phyloP scores from a whole-genome alignment of 2,113 vertebrate species.

The Tetrao urogallus region DNA sequence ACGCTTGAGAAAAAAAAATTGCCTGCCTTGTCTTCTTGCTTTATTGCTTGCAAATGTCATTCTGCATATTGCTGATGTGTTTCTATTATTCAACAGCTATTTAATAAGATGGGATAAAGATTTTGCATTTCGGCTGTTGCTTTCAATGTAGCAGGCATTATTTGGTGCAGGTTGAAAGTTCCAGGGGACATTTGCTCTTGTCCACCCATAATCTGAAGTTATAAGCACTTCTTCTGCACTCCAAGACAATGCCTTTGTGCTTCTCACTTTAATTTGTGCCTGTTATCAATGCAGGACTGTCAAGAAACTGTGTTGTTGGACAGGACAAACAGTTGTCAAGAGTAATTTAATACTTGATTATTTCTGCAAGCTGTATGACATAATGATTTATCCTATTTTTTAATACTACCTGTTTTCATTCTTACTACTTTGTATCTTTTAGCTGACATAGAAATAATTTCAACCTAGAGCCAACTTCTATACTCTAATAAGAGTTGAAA shows the following conservation, averaged over 20 bases:
- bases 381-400: conserved; percentile 26
- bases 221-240: not conserved
- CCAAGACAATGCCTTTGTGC: not conserved
- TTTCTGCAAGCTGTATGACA: conserved; percentile 22
- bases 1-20: not conserved
- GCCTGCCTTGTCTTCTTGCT: conserved; percentile 5
- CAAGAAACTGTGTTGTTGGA: not conserved
- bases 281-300: not conserved
- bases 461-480: not conserved
- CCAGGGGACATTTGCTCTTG: not conserved
- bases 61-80: not conserved
- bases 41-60: conserved; percentile 22
- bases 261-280: not conserved
- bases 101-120: conserved; percentile 48
- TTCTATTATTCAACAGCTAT: conserved; percentile 23
- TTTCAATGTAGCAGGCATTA: not conserved
- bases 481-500: conserved; percentile 7
- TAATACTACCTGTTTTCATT: conserved; percentile 21
- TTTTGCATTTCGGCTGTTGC: conserved; percentile 36
- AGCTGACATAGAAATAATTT: not conserved
- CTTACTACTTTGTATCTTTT: conserved; percentile 1
- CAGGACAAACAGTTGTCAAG: not conserved
- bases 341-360: not conserved
- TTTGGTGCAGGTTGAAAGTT: not conserved
- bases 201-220: not conserved